Conservation (phyloP, 2,888 invertebrate genomes). For the Exephanes ischioxanthus region DNA sequence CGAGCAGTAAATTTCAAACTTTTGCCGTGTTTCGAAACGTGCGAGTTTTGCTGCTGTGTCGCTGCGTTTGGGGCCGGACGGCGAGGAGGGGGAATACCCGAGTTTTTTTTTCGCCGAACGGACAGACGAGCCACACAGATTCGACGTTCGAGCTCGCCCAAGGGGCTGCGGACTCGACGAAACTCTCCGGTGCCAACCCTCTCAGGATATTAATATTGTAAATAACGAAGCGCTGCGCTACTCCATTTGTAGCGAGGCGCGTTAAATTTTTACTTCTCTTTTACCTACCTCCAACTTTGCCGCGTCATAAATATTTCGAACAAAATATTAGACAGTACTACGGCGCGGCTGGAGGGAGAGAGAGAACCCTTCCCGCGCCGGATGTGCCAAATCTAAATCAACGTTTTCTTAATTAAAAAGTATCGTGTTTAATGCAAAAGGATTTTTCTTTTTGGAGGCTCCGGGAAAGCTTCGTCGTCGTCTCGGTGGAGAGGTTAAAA, state of each 20-base stretch:
- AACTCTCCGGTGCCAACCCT: conserved; percentile 71
- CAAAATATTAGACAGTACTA: conserved; percentile 50
- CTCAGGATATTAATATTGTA: conserved; percentile 78
- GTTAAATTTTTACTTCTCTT: conserved; percentile 48
- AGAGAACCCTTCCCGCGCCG: neutral
- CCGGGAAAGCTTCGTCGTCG: neutral
- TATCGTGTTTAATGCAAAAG: conserved; percentile 13
- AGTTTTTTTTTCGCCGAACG: conserved; percentile 73
- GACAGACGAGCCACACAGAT: conserved; percentile 61
- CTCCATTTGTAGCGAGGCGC: conserved; percentile 56
- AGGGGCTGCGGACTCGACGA: conserved; percentile 53
- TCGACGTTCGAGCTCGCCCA: conserved; percentile 67
- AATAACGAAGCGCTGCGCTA: conserved; percentile 73
- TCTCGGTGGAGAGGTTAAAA: conserved; percentile 13
- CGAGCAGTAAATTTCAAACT: conserved; percentile 83
- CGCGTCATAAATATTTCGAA: conserved; percentile 56
- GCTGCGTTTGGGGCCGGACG: conserved; percentile 12
- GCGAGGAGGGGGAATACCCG: neutral
- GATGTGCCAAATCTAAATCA: conserved; percentile 39
- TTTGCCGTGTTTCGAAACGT: conserved; percentile 74
- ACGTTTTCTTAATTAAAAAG: conserved; percentile 59
- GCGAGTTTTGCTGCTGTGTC: conserved; percentile 70
- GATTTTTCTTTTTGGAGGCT: neutral
- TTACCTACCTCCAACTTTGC: conserved; percentile 44
- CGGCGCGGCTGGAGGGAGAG: neutral